phyloP scores from a whole-genome alignment of 2,888 invertebrate genomes.

The Ctena decussata region DNA sequence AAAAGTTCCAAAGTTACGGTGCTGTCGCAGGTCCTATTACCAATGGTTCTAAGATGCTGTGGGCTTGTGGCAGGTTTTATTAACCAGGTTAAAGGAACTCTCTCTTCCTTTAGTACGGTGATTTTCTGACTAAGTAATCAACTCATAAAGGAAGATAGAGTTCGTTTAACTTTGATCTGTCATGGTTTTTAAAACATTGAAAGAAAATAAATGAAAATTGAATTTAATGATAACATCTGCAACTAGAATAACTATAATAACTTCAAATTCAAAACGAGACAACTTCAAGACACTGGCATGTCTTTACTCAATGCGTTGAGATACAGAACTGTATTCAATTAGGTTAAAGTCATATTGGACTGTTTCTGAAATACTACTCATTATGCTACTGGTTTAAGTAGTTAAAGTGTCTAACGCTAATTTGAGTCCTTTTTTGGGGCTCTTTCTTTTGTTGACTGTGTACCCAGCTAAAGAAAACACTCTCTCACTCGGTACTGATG shows the following conservation, averaged over 20 bases:
- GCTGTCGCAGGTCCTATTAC: no score
- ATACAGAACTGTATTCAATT: not conserved
- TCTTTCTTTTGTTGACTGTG: not conserved
- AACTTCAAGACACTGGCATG: not conserved
- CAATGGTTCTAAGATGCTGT: no score
- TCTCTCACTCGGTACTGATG: conserved; percentile 8
- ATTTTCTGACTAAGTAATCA: no score
- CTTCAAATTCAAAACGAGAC: not conserved
- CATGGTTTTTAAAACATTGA: not conserved
- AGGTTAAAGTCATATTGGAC: no score
- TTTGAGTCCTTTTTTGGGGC: not conserved
- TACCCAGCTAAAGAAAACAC: not conserved
- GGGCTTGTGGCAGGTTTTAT: no score
- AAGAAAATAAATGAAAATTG: not conserved
- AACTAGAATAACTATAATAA: not conserved
- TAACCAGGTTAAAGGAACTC: no score
- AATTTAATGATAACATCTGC: not conserved
- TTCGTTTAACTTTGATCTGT: no score
- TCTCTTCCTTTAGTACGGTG: no score
- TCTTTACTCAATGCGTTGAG: not conserved
- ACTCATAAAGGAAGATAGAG: no score
- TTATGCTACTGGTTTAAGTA: no score
- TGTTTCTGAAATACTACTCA: no score
- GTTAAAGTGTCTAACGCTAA: not conserved
- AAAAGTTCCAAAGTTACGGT: no score